These are phyloP conservation scores for Aradophagus sp. DNA, from an alignment of 1,140 invertebrate genomes.

Conservation along the genomic window DNA sequence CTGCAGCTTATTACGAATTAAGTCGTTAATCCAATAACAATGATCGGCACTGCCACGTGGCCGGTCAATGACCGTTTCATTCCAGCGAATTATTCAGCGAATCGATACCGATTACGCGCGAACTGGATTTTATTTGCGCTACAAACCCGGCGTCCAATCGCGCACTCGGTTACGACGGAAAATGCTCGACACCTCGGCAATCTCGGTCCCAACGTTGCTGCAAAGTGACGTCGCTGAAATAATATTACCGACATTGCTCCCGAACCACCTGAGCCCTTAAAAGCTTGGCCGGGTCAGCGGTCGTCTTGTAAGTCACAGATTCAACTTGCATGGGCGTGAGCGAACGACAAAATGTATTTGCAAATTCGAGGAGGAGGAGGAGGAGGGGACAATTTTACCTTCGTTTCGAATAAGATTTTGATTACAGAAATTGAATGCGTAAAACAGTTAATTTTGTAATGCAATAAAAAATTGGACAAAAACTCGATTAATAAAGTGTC, in stretches of 20 bases:
- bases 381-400: too few relatives aligned
- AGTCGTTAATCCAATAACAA: slow-evolving; percentile 35
- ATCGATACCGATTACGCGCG: slow-evolving; percentile 14
- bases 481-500: too few relatives aligned
- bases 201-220: slow-evolving; percentile 63
- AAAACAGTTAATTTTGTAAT: too few relatives aligned
- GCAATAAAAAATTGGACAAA: too few relatives aligned
- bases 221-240: slow-evolving; percentile 65
- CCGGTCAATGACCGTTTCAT: slow-evolving; percentile 49
- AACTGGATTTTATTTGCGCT: slow-evolving; percentile 7
- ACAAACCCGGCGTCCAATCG: slow-evolving; percentile 15
- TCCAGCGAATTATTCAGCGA: slow-evolving; percentile 20
- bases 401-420: too few relatives aligned
- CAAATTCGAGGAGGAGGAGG: too few relatives aligned
- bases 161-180: slow-evolving; percentile 28
- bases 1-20: slow-evolving; percentile 32
- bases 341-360: neutral
- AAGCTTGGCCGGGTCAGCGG: slow-evolving; percentile 64
- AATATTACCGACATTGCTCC: slow-evolving; percentile 64
- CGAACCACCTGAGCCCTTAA: slow-evolving; percentile 72
- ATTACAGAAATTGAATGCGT: too few relatives aligned
- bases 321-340: slow-evolving; percentile 58
- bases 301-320: slow-evolving; percentile 64
- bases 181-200: slow-evolving; percentile 50
- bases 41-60: slow-evolving; percentile 19